Evolutionary conservation across 2,888 invertebrate species (phyloP), one percentile per base, ranked within the genome.

Genomic region (Orthosia gothica): DNA sequence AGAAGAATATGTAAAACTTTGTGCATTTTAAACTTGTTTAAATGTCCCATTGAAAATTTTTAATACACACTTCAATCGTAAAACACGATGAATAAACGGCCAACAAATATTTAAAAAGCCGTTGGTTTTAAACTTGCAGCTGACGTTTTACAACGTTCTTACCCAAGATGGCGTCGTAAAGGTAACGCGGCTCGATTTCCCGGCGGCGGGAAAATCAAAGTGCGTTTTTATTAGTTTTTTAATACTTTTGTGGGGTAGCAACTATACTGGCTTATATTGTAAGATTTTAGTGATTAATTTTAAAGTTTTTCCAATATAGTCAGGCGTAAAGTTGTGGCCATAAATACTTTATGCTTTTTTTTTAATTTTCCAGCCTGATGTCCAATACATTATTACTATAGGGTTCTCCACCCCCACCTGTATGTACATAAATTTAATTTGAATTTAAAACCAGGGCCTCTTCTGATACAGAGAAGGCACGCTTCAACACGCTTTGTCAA

Each of bases 101-200:
- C 63, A 76, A 76, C 68, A 76, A 82, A 82, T 82, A 69, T 84
- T 85, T 85, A 74, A 87, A 85, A 85, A 74, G 68, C 63, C 81
- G 64, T 87, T 74, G 65, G 55, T 32, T 74, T 73, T 74, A 80
- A 82, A 73, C 64, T 66, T 70, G 74, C 70, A 78, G 77, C 70
- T 74, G 74, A 75, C 80, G 77, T 74, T 87, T 87, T 87, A 87
- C 81, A 76, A 47, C 75, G 74, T 64, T 69, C 80, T 87, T 85
- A 80, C 62, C 49, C 26, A 67, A 74, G 71, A 80, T 62, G 65
- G 57, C 55, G 62, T 73, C 87, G 67, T 83, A 80, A 87, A 87
- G 80, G 86, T 85, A 75, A 74, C 47, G 59, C 59, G 15, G 49
- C 55, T 26, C 59, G 65, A 84, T 78, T 72, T 76, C 64, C 77